phyloP scores from a whole-genome alignment of 2,797 vertebrate species.

The Percopsis omiscomaycus region DNA sequence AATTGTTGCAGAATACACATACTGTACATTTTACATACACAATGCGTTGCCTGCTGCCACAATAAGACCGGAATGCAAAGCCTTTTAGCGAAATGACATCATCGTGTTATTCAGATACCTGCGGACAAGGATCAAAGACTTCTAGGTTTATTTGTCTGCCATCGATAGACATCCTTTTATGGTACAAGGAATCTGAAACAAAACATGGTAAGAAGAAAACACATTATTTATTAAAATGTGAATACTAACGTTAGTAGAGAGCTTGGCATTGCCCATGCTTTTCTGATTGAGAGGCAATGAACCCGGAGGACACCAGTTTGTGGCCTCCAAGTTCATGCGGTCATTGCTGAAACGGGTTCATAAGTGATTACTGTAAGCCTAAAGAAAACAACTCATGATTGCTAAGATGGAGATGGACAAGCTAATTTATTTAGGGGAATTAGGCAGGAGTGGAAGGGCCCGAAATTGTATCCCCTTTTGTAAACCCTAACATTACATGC shows the following conservation, averaged over 20 bases:
- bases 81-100: background rate
- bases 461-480: constrained; percentile 42
- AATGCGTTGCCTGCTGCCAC: no score
- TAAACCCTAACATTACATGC: constrained; percentile 44
- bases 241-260: constrained; percentile 23
- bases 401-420: constrained; percentile 37
- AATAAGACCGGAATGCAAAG: no score
- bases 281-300: constrained; percentile 26
- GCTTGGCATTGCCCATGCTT: constrained; percentile 23
- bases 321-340: no score
- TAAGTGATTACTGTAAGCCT: constrained; percentile 51
- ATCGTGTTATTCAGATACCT: constrained; percentile 36
- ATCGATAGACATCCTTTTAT: constrained; percentile 62
- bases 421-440: constrained; percentile 48
- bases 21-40: no score
- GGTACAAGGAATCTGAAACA: constrained; percentile 61
- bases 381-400: constrained; percentile 39
- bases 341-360: background rate
- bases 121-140: constrained; percentile 65
- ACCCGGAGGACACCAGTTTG: constrained; percentile 34
- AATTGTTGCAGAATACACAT: no score
- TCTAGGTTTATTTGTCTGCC: constrained; percentile 65
- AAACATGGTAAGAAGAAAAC: constrained; percentile 27
- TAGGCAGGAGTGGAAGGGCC: constrained; percentile 45
- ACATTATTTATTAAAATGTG: constrained; percentile 26